Conservation (phyloP, 2,888 invertebrate species). For the Hyposoter didymator region DNA sequence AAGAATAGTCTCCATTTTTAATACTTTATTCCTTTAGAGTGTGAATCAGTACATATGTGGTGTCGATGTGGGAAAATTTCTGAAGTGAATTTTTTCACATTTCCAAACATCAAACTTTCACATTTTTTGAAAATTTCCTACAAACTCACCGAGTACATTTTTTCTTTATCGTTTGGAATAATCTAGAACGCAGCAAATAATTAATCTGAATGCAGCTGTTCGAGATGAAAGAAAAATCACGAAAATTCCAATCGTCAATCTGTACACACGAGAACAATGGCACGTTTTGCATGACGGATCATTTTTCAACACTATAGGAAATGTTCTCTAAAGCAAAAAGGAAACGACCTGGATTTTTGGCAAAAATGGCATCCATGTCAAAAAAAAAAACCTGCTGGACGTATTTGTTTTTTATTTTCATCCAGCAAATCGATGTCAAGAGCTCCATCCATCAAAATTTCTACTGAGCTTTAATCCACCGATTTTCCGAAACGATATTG, state of each 20-base stretch:
- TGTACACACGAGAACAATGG: background rate
- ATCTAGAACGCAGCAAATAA: background rate
- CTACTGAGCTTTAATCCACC: background rate
- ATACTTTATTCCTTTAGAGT: too few species aligned
- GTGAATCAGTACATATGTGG: too few species aligned
- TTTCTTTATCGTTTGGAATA: background rate
- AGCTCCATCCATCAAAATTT: slow-evolving; percentile 4
- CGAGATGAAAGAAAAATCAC: background rate
- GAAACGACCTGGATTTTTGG: background rate
- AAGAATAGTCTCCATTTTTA: too few species aligned
- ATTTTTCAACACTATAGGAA: background rate
- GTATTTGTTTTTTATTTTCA: background rate
- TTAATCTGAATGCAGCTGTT: background rate
- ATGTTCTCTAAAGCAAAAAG: background rate
- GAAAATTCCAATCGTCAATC: background rate
- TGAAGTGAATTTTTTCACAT: too few species aligned
- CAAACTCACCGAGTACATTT: too few species aligned
- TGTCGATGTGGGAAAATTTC: too few species aligned
- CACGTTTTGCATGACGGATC: background rate
- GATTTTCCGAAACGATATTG: slow-evolving; percentile 32
- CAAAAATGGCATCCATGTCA: background rate
- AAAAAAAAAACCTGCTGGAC: background rate
- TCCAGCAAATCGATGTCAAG: background rate
- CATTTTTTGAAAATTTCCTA: too few species aligned
- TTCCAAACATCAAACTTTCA: too few species aligned